phyloP scores from a whole-genome alignment of 2,113 vertebrate species.

The Hymenochirus boettgeri region DNA sequence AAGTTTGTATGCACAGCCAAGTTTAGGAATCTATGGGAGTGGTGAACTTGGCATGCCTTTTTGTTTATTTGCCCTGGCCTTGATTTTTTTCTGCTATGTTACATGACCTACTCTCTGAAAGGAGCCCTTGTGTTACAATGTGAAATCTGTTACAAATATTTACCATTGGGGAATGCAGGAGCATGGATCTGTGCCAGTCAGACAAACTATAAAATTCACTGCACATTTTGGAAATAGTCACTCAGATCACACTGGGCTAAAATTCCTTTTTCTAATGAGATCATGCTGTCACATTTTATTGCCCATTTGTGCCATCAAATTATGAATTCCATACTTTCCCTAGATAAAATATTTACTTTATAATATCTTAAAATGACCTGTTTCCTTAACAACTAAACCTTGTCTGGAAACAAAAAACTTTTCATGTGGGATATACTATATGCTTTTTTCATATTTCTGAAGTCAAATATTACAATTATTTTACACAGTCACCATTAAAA shows the following conservation, averaged over 20 bases:
- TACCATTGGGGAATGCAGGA: conserved; percentile 83
- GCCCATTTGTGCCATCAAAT: conserved; percentile 79
- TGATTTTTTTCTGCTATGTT: conserved; percentile 71
- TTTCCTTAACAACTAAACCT: conserved; percentile 60
- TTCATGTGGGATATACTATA: conserved; percentile 45
- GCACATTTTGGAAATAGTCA: conserved; percentile 89
- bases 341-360: conserved; percentile 76
- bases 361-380: conserved; percentile 68
- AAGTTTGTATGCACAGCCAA: conserved; percentile 72
- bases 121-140: conserved; percentile 88
- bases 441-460: conserved; percentile 50
- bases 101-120: conserved; percentile 85
- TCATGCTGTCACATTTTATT: conserved; percentile 90
- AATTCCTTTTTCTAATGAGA: conserved; percentile 94
- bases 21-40: conserved; percentile 75
- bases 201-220: conserved; percentile 91
- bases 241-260: conserved; percentile 80
- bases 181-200: conserved; percentile 83
- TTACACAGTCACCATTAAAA: conserved; percentile 40
- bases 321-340: conserved; percentile 79
- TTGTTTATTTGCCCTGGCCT: conserved; percentile 97
- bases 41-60: conserved; percentile 80
- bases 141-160: conserved; percentile 99
- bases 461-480: conserved; percentile 42
- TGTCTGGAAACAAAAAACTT: conserved; percentile 50